Percentiles rank a stretch among this genome's conserved stretches.
These are phyloP conservation scores for Ceratina japonica DNA, from an alignment of 1,140 invertebrate species.

Conservation along the genomic window DNA sequence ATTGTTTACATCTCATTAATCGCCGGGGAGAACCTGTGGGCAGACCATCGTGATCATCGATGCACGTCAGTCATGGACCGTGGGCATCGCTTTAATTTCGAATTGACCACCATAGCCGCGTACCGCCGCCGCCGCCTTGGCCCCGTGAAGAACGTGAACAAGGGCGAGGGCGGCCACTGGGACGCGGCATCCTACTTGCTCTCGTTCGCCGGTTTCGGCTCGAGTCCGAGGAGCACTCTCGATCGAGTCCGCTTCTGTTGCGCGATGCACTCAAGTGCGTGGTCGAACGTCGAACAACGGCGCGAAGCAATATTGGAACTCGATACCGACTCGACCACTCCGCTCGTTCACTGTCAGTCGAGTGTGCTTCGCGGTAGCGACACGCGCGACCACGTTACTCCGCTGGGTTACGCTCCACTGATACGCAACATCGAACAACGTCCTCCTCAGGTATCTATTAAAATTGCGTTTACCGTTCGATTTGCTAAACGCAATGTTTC, in stretches of 20 bases:
- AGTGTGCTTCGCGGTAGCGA: slow-evolving; percentile 47
- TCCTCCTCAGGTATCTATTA: slow-evolving; percentile 32
- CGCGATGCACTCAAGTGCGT: slow-evolving; percentile 26
- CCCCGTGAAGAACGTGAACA: background rate
- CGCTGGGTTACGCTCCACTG: slow-evolving; percentile 29
- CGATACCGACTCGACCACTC: slow-evolving; percentile 43
- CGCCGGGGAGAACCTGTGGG: slow-evolving; percentile 67
- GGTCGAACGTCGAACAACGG: slow-evolving; percentile 23
- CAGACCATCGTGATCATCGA: slow-evolving; percentile 73
- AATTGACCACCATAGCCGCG: slow-evolving; percentile 63
- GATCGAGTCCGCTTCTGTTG: slow-evolving; percentile 4
- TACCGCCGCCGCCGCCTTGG: background rate
- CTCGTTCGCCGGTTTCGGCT: slow-evolving; percentile 45
- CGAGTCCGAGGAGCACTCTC: background rate
- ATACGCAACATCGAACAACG: slow-evolving; percentile 34
- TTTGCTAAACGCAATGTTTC: background rate
- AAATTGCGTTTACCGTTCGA: slow-evolving; percentile 30
- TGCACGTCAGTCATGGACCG: slow-evolving; percentile 73
- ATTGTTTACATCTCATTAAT: slow-evolving; percentile 80
- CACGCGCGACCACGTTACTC: slow-evolving; percentile 44
- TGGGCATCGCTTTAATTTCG: slow-evolving; percentile 72
- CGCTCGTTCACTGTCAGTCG: slow-evolving; percentile 45
- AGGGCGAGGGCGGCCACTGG: slow-evolving; percentile 1
- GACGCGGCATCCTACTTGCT: slow-evolving; percentile 9
- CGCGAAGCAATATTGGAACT: slow-evolving; percentile 37